Conservation (phyloP, 2,888 invertebrate genomes). For the Sisyra terminalis region DNA sequence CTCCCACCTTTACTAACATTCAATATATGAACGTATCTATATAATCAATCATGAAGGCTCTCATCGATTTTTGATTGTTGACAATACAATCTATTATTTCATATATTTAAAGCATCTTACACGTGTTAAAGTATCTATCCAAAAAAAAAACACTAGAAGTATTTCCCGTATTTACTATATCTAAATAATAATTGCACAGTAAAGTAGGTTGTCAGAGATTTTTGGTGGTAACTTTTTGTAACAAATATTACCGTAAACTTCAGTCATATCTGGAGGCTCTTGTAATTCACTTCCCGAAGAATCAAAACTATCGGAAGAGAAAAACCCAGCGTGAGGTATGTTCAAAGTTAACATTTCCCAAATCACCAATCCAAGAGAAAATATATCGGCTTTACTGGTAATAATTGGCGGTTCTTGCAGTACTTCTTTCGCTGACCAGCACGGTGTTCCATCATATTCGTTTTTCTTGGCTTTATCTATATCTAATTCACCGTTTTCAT, state of each 20-base stretch:
- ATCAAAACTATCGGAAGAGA: neutral
- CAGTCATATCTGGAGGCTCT: neutral
- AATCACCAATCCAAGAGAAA: conserved; percentile 58
- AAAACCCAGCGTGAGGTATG: conserved; percentile 30
- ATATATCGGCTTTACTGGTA: conserved; percentile 60
- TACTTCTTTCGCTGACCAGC: conserved; percentile 71
- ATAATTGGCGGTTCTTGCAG: conserved; percentile 39
- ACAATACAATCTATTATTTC: too few species aligned
- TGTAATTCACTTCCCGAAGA: neutral
- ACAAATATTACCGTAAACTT: neutral
- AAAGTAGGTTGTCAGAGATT: too few species aligned
- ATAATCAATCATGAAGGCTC: too few species aligned
- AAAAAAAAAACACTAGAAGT: too few species aligned
- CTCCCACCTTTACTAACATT: too few species aligned
- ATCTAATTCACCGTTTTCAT: conserved; percentile 42
- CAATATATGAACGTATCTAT: too few species aligned
- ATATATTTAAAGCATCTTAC: too few species aligned
- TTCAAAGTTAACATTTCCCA: conserved; percentile 68
- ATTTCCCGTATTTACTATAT: too few species aligned
- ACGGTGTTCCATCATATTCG: conserved; percentile 53
- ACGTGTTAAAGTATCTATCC: too few species aligned
- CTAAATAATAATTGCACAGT: too few species aligned
- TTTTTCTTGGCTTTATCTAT: conserved; percentile 31
- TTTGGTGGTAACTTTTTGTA: too few species aligned
- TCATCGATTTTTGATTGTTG: too few species aligned